phyloP scores from a whole-genome alignment of 2,113 vertebrate genomes.

The Phainopepla nitens region DNA sequence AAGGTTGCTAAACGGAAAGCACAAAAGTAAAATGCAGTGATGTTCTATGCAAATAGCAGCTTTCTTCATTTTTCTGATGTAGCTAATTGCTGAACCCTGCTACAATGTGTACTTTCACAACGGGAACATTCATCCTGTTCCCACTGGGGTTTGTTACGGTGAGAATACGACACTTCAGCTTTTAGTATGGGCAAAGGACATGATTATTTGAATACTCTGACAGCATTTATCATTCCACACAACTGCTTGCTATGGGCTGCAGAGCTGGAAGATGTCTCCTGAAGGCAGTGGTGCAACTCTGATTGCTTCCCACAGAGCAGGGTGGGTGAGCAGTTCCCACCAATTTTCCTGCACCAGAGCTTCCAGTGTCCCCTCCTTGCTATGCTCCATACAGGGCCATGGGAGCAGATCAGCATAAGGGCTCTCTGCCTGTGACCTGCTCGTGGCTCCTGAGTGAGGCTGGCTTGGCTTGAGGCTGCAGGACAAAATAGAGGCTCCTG shows the following conservation, averaged over 20 bases:
- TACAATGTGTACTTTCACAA: conserved; percentile 10
- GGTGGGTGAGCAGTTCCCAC: background rate
- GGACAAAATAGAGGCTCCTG: background rate
- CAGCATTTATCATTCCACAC: background rate
- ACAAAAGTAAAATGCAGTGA: background rate
- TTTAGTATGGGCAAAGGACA: background rate
- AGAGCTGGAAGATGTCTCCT: background rate
- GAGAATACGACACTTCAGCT: background rate
- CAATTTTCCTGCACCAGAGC: background rate
- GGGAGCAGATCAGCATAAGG: background rate
- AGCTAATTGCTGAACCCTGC: conserved; percentile 23
- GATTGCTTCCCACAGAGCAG: background rate
- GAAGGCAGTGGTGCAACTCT: background rate
- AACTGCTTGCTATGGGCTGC: background rate
- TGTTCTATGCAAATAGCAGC: conserved; percentile 50
- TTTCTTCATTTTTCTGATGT: conserved; percentile 35
- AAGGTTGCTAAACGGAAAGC: background rate
- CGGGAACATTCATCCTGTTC: background rate
- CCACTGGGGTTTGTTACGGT: background rate
- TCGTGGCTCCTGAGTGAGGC: background rate
- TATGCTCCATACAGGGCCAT: background rate
- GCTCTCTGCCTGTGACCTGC: background rate
- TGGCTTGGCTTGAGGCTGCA: background rate
- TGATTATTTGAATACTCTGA: background rate
- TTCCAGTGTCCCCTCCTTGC: background rate